Percentiles rank a stretch among this genome's conserved stretches.
Conservation (phyloP, 2,888 invertebrate species). For the Apoda limacodes region DNA sequence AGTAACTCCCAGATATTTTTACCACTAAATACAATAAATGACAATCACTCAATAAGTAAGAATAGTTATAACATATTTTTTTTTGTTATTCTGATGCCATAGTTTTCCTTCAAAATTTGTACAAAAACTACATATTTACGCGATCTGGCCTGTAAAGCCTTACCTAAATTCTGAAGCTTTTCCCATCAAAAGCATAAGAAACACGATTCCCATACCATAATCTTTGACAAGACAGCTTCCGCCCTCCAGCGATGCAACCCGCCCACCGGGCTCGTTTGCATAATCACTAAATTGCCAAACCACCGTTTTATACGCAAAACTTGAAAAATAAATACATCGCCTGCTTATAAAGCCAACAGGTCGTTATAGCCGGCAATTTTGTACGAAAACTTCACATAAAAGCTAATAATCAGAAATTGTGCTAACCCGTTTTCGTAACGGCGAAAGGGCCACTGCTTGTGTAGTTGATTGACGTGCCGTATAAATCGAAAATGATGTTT, state of each 20-base stretch:
- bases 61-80: not conserved
- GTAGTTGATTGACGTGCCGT: constrained; percentile 57
- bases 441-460: constrained; percentile 36
- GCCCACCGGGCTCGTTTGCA: constrained; percentile 28
- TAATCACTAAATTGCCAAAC: constrained; percentile 59
- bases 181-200: too few relatives aligned
- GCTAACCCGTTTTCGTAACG: constrained; percentile 5
- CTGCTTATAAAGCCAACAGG: constrained; percentile 30
- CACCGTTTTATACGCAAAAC: constrained; percentile 35
- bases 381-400: constrained; percentile 20
- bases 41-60: too few relatives aligned
- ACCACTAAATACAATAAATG: too few relatives aligned
- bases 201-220: too few relatives aligned
- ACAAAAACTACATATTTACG: too few relatives aligned
- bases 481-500: too few relatives aligned
- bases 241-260: constrained; percentile 26
- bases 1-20: too few relatives aligned
- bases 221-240: too few relatives aligned
- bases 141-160: too few relatives aligned
- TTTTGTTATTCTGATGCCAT: not conserved
- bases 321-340: constrained; percentile 53
- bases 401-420: constrained; percentile 20
- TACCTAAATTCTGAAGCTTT: too few relatives aligned
- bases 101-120: too few relatives aligned
- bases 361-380: constrained; percentile 35